A percentile compares a stretch with the other conserved stretches of the same genome.
Evolutionary conservation across 2,888 invertebrate genomes (phyloP).

Genomic region (Gasteruption jaculator): DNA sequence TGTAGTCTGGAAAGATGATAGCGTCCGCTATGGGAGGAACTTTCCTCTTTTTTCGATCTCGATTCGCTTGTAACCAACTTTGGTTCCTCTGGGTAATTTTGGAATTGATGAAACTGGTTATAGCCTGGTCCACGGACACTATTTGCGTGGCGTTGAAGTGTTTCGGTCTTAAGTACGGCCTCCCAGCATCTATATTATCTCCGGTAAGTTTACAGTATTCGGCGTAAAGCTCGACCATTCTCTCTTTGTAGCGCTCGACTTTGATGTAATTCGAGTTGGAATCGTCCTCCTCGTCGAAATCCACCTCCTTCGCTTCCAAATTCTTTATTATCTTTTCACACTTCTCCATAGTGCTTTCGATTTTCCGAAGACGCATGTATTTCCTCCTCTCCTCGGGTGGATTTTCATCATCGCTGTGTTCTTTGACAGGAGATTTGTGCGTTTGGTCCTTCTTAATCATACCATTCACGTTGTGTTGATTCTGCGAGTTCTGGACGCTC

Average conservation of each 20-base stretch:
- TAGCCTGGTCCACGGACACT: conserved; percentile 37
- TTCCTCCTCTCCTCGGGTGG: background rate
- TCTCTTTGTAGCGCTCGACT: conserved; percentile 58
- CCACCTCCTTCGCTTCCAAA: conserved; percentile 66
- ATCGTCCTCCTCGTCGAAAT: conserved; percentile 70
- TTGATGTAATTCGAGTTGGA: conserved; percentile 71
- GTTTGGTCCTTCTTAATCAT: background rate
- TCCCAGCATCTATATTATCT: conserved; percentile 32
- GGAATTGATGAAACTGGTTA: conserved; percentile 40
- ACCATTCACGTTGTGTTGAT: too few relatives aligned
- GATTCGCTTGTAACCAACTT: too few relatives aligned
- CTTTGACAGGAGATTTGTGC: background rate
- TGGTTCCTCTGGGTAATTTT: conserved; percentile 31
- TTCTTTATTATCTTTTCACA: conserved; percentile 64
- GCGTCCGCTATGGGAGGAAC: conserved; percentile 25
- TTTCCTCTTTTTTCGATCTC: conserved; percentile 23
- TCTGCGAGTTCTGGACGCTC: too few relatives aligned
- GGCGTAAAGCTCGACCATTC: conserved; percentile 34
- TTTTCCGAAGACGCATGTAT: conserved; percentile 16
- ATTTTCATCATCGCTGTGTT: background rate
- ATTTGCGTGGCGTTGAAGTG: conserved; percentile 34
- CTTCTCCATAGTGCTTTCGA: conserved; percentile 61
- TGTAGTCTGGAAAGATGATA: conserved; percentile 41
- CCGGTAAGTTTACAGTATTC: conserved; percentile 33
- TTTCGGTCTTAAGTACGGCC: conserved; percentile 36